Base-by-base conservation (phyloP, 1,140 invertebrate genomes). In the Cherax quadricarinatus region DNA sequence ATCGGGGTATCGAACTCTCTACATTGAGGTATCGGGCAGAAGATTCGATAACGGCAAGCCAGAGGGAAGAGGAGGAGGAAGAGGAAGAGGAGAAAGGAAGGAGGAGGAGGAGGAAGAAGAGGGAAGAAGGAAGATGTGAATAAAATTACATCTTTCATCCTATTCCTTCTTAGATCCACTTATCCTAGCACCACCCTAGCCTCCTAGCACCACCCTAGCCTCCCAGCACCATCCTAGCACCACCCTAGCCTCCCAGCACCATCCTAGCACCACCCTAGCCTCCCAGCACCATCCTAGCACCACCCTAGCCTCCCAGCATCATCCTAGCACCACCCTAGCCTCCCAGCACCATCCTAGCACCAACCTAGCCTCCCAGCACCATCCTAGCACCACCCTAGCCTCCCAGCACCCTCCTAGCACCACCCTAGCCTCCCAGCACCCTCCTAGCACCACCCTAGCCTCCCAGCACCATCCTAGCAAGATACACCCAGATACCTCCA, bases 1-100 rank as follows among this genome's bases (percentile, higher is more conserved):
- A 86, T 86, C 24, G 84, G 84, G 84, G 41, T 73, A 86, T 86
- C 84, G 84, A 86, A 86, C 84, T 6, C 62, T 6, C 4, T 48
- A 86, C 83, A 73, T 86, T 66, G 84, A 86, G 75, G 60, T 86
- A 86, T 86, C 49, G 84, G 75, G 84, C 84, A 49, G 84, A 5
- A 18, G 14, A 51, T 10, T 73, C 12, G 81, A 83, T 16, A 14
- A 60, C 12, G 83, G 83, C 21, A 14, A 57, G 57, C 21, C n/a
- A 21, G 82, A 51, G 53, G 60, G 82, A 84, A 30, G 82, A 84
- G 60, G 53, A 9, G 83, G 21, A 66, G 12, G 21, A 24, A n/a
- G 49, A 30, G 14, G 57, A 21, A n/a, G 24, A 6, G n/a, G 51
- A 24, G 24, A 84, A 9, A 24, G 21, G 53, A n/a, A 51, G 83